A percentile compares a stretch with the other conserved stretches of the same genome.
These are phyloP conservation scores for Epinotia bilunana DNA, from an alignment of 2,888 invertebrate species.

Conservation along the genomic window DNA sequence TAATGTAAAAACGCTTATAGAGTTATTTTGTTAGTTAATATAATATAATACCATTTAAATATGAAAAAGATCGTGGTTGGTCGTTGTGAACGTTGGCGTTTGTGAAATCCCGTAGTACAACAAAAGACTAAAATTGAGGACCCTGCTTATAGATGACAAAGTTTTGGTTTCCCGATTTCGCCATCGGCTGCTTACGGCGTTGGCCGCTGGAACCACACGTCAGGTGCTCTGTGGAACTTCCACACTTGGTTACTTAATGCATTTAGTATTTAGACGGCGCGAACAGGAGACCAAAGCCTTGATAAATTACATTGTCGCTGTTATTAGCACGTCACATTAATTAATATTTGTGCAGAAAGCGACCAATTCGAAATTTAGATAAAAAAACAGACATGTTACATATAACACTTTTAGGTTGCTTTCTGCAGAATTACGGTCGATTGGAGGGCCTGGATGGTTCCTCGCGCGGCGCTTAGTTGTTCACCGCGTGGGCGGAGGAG, in stretches of 20 bases:
- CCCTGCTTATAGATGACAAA: not conserved
- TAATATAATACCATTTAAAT: not conserved
- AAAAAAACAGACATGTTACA: not conserved
- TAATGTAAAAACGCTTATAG: no score
- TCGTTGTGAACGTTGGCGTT: not conserved
- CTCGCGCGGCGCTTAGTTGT: not conserved
- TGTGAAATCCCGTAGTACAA: conserved; percentile 14
- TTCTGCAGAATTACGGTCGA: not conserved
- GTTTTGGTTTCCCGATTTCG: conserved; percentile 1
- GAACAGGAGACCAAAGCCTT: conserved; percentile 16
- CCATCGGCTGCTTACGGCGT: not conserved
- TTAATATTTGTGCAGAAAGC: not conserved
- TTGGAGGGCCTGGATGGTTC: conserved; percentile 1
- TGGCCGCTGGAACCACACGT: not conserved
- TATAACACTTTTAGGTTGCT: not conserved
- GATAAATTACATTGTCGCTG: not conserved
- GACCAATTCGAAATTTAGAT: not conserved
- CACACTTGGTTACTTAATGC: not conserved
- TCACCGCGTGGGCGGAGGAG: conserved; percentile 39
- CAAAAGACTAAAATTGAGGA: not conserved
- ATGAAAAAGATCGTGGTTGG: not conserved
- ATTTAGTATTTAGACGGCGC: not conserved
- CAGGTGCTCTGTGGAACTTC: not conserved
- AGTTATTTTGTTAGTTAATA: no score
- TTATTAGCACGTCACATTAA: not conserved